Evolutionary conservation across 2,113 vertebrate species (phyloP).

Genomic region (Labeo catla): DNA sequence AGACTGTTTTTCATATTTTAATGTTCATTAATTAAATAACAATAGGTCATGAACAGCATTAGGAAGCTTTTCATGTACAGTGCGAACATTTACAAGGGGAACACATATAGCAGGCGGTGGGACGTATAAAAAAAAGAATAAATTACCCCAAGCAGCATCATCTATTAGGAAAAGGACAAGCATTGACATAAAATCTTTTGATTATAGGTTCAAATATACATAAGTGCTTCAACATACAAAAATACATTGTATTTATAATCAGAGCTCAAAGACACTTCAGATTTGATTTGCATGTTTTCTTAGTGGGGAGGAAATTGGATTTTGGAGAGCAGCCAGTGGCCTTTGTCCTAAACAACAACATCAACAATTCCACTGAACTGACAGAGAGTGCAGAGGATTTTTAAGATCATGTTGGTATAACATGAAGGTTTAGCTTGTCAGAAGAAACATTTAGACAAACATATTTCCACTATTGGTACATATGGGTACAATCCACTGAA

Average conservation of each 20-base stretch:
- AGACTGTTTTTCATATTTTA: slow-evolving; percentile 41
- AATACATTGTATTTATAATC: slow-evolving; percentile 54
- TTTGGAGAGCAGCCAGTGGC: slow-evolving; percentile 33
- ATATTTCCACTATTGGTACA: background rate
- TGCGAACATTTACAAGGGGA: slow-evolving; percentile 38
- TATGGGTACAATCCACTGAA: slow-evolving; percentile 2
- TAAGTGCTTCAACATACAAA: slow-evolving; percentile 55
- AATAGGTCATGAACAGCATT: slow-evolving; percentile 39
- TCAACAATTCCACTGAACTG: background rate
- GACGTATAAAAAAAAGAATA: slow-evolving; percentile 58
- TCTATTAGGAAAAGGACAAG: slow-evolving; percentile 53
- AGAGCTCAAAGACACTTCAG: slow-evolving; percentile 48
- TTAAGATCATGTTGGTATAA: slow-evolving; percentile 15
- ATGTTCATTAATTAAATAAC: slow-evolving; percentile 53
- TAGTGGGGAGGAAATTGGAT: slow-evolving; percentile 22
- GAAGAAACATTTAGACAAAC: slow-evolving; percentile 11
- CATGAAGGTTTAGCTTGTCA: background rate
- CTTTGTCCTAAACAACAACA: slow-evolving; percentile 19
- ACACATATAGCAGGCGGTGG: slow-evolving; percentile 36
- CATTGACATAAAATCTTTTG: slow-evolving; percentile 46
- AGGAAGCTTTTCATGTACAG: slow-evolving; percentile 35
- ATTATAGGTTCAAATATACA: slow-evolving; percentile 50
- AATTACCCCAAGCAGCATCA: slow-evolving; percentile 59
- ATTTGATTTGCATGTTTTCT: slow-evolving; percentile 24
- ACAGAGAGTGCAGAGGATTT: slow-evolving; percentile 18